Evolutionary conservation across 2,797 vertebrate genomes (phyloP).

Genomic region (Enteromius radiatus): DNA sequence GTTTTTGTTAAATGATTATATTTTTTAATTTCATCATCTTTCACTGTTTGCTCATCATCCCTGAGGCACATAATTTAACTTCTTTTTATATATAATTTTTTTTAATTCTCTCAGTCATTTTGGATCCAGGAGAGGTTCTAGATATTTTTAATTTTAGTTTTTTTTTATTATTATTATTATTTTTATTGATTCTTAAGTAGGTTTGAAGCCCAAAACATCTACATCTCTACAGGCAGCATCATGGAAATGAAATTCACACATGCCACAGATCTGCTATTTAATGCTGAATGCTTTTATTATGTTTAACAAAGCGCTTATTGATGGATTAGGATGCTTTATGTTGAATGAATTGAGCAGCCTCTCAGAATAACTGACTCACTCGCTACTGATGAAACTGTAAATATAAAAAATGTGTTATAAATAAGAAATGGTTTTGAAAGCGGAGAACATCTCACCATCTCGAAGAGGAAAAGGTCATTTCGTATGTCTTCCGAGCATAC

Average conservation of each 20-base stretch:
- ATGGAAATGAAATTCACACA: neutral
- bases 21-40: constrained; percentile 32
- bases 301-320: constrained; percentile 23
- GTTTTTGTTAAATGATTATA: constrained; percentile 45
- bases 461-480: constrained; percentile 18
- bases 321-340: constrained; percentile 1
- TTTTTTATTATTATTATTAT: neutral
- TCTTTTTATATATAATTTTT: constrained; percentile 38
- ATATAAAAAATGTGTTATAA: constrained; percentile 41
- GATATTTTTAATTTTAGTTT: neutral
- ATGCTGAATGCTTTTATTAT: neutral
- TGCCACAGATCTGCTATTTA: constrained; percentile 28
- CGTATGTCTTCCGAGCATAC: constrained; percentile 7
- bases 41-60: constrained; percentile 57
- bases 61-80: constrained; percentile 74
- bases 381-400: constrained; percentile 42
- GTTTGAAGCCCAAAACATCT: neutral
- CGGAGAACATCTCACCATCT: constrained; percentile 12
- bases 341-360: constrained; percentile 21
- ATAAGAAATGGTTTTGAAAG: constrained; percentile 17
- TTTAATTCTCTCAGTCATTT: constrained; percentile 48
- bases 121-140: constrained; percentile 45
- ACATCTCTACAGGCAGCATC: constrained; percentile 15
- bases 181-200: constrained; percentile 40
- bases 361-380: constrained; percentile 36